Evolutionary conservation across 2,797 vertebrate genomes (phyloP), one percentile per base, ranked within the genome.

Genomic region (Peromyscus eremicus): DNA sequence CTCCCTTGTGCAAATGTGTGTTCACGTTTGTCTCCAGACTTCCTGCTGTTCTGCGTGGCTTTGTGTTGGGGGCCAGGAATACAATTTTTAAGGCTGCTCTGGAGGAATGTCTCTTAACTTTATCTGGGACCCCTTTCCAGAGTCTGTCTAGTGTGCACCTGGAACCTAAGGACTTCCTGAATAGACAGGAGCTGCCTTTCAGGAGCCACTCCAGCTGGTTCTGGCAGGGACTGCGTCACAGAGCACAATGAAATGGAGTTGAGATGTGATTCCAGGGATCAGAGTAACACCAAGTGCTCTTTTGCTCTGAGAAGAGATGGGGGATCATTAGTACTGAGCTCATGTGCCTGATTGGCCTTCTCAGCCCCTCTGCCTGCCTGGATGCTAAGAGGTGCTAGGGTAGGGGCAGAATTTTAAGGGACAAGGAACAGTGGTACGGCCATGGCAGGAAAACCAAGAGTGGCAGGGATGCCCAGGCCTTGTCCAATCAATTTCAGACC

Each of bases 181-280:
- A 40, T 37, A 64, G 73, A 52, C 6, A 37, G 83, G 92, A 86
- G n/a, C 94, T 57, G 94, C 87, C 70, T 94, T 82, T 40, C 76
- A 66, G 82, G 75, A 60, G 79, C 17, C 19, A 46, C 81, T 37
- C 5, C 79, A 60, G 52, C 94, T 94, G 16, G 81, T 84, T 89
- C 90, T 34, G 87, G 62, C 25, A 87, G 40, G 40, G 96, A 81
- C 96, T 98, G 97, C 92, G 70, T 98, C 98, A 97, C 92, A 85
- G 76, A 46, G 70, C 55, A 57, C 84, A 87, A 79, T 40, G n/a
- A 91, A 37, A 81, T 68, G 96, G 94, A 83, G 43, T 32, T 43
- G 82, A 91, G 52, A 81, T 70, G 77, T 46, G 84, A 95, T 60
- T n/a, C 25, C 25, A 79, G 82, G 55, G 57, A 34, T 79, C 86